Conservation (phyloP, 1,140 invertebrate species). For the Diorhabda sublineata region DNA sequence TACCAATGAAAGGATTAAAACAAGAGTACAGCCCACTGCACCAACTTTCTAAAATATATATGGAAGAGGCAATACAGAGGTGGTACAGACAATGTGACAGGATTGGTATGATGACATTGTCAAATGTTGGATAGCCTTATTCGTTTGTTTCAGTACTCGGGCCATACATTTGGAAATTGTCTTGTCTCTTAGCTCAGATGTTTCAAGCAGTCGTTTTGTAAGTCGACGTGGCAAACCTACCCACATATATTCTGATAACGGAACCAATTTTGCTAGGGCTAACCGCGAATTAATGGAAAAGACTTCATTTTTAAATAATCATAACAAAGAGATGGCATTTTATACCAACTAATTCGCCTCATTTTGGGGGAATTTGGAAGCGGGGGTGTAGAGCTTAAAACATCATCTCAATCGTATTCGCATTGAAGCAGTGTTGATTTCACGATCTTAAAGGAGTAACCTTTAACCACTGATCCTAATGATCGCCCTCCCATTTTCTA, state of each 20-base stretch:
- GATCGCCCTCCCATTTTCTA: too few relatives aligned
- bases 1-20: too few relatives aligned
- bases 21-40: too few relatives aligned
- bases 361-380: conserved; percentile 49
- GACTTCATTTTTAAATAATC: conserved; percentile 17
- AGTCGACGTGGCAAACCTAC: conserved; percentile 16
- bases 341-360: conserved; percentile 37
- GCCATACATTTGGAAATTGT: conserved; percentile 44
- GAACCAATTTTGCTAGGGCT: conserved; percentile 37
- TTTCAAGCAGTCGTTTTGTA: conserved; percentile 27
- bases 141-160: conserved; percentile 41
- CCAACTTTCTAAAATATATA: too few relatives aligned
- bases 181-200: conserved; percentile 33
- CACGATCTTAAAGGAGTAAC: too few relatives aligned
- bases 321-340: conserved; percentile 13
- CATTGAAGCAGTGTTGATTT: too few relatives aligned
- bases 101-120: conserved; percentile 20
- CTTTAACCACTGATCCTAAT: too few relatives aligned
- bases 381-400: conserved; percentile 29
- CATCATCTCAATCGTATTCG: too few relatives aligned
- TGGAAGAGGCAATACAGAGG: too few relatives aligned
- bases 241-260: conserved; percentile 38
- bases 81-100: not conserved
- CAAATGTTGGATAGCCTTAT: conserved; percentile 40
- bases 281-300: conserved; percentile 36